Evolutionary conservation across 2,888 invertebrate genomes (phyloP).

Genomic region (Margaritifera margaritifera): DNA sequence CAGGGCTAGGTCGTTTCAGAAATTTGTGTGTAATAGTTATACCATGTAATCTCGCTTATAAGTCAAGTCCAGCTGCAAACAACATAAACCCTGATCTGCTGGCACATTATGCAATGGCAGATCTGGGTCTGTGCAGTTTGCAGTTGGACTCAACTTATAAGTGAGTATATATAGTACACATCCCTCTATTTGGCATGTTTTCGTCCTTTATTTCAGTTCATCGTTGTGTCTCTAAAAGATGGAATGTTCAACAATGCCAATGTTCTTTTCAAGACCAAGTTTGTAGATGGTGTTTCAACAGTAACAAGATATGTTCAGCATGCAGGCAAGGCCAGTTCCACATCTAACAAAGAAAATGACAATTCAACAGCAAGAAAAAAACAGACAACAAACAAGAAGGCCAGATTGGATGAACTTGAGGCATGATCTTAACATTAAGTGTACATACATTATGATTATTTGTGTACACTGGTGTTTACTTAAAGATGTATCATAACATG

Average conservation of each 20-base stretch:
- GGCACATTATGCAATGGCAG: too few relatives aligned
- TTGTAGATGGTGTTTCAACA: slow-evolving; percentile 95
- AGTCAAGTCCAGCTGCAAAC: too few relatives aligned
- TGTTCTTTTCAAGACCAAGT: slow-evolving; percentile 93
- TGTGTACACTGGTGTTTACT: too few relatives aligned
- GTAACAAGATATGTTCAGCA: slow-evolving; percentile 77
- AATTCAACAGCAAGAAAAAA: slow-evolving; percentile 40
- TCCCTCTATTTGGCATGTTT: not conserved
- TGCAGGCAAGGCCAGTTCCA: slow-evolving; percentile 14
- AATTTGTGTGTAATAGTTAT: too few relatives aligned
- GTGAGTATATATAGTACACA: too few relatives aligned
- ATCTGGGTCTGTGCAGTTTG: too few relatives aligned
- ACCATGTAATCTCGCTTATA: too few relatives aligned
- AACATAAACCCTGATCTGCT: too few relatives aligned
- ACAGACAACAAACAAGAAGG: slow-evolving; percentile 30
- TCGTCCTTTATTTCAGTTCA: slow-evolving; percentile 81
- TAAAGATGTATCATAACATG: too few relatives aligned
- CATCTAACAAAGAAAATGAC: slow-evolving; percentile 40
- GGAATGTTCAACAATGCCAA: slow-evolving; percentile 99
- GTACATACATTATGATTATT: too few relatives aligned
- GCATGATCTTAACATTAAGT: not conserved
- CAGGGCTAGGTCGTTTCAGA: too few relatives aligned
- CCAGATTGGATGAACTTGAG: slow-evolving; percentile 28
- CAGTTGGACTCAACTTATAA: too few relatives aligned
- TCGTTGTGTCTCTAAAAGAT: slow-evolving; percentile 97